Evolutionary conservation across 1,140 invertebrate species (phyloP), one percentile per base, ranked within the genome.

Genomic region (Aphelinus atriplicis): DNA sequence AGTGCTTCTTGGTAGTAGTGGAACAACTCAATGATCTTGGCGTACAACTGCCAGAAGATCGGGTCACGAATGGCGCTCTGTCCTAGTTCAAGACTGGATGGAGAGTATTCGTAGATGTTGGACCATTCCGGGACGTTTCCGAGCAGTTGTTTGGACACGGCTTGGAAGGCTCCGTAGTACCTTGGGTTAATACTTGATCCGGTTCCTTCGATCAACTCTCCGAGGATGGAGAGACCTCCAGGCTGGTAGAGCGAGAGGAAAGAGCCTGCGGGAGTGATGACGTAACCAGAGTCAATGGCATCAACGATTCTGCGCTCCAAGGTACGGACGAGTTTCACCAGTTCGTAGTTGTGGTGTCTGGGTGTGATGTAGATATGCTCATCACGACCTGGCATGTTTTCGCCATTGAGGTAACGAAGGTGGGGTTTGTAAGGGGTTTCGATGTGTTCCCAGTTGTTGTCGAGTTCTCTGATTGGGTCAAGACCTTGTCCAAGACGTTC

Each of bases 221-320:
- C 89, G 63, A 91, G 84, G 61, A 90, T 87, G 76, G 90, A 87
- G 26, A 89, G 61, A 69, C 88, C 88, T 58, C 86, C 80, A 45
- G 84, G 85, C 56, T 87, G 84, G 61, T 86, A 86, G 7, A 89
- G 81, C 61, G 85, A 86, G 3, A 88, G 78, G 67, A 87, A 80
- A 1, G 78, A 63, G 45, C 83, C 84, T 77, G 85, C 83, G 47
- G 85, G 81, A 1, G 89, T 90, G 81, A 89, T 88, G 62, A 93
- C 88, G 78, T 88, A 90, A 72, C 93, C 92, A 71, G 88, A 85
- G 4, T 92, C 89, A 65, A 94, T 92, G 75, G 91, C 91, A 61
- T 92, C 89, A 51, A 89, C 86, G 63, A 94, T 90, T 77, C 92
- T 91, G 60, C 84, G 85, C 76, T 92, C 90, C 75, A 91, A 89